Conservation (phyloP, 2,888 invertebrate genomes). For the Rapana venosa region DNA sequence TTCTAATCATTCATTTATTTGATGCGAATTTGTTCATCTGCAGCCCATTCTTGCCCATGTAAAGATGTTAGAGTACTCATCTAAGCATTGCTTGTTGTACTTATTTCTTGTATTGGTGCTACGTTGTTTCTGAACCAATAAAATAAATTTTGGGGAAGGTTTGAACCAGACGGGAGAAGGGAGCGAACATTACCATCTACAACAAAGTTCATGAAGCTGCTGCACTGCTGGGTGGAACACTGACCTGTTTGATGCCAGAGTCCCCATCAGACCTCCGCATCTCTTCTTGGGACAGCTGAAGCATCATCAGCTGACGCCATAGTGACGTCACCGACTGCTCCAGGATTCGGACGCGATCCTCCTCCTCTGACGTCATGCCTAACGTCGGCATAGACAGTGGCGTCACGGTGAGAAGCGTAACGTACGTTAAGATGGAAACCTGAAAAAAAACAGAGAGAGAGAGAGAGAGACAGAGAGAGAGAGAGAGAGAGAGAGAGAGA, state of each 20-base stretch:
- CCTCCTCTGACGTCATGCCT: conserved; percentile 33
- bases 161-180: no score
- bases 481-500: background rate
- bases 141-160: no score
- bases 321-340: conserved; percentile 54
- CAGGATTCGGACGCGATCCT: conserved; percentile 41
- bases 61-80: no score
- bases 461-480: conserved; percentile 13
- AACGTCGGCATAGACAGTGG: background rate
- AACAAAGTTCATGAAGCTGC: no score
- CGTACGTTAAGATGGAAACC: background rate
- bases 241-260: conserved; percentile 59
- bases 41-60: no score
- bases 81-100: no score
- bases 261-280: conserved; percentile 58
- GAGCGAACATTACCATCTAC: no score
- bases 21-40: no score
- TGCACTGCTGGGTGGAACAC: background rate
- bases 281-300: conserved; percentile 63
- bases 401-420: background rate
- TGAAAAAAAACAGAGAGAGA: background rate
- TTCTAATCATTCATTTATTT: no score
- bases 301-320: conserved; percentile 62
- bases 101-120: no score
- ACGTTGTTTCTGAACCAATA: no score